These are phyloP conservation scores for Anseranas semipalmata DNA, from an alignment of 2,113 vertebrate species.

Conservation along the genomic window DNA sequence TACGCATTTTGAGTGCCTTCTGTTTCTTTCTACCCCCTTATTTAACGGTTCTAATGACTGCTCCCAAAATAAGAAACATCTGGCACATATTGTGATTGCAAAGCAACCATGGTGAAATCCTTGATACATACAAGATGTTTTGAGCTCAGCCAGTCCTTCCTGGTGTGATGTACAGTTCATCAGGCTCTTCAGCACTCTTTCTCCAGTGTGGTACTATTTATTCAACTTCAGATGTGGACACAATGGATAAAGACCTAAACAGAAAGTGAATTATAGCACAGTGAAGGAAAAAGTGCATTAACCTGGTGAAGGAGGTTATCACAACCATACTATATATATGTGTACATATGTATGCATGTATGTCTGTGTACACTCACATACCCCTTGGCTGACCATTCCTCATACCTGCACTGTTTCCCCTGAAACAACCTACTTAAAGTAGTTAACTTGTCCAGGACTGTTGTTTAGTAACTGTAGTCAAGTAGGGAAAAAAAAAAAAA, in stretches of 20 bases:
- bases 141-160: neutral
- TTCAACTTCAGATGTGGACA: neutral
- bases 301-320: neutral
- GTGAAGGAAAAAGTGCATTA: neutral
- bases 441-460: neutral
- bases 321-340: neutral
- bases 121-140: neutral
- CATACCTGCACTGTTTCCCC: no score
- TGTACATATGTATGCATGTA: no score
- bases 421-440: neutral
- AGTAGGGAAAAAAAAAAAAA: neutral
- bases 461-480: neutral
- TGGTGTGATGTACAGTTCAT: neutral
- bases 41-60: neutral
- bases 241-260: neutral
- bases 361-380: accelerated
- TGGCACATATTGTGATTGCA: neutral
- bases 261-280: neutral
- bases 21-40: neutral
- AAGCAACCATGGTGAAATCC: neutral
- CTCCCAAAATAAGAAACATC: neutral
- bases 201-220: neutral
- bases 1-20: neutral
- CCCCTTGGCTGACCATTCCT: neutral
- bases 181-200: neutral